Evolutionary conservation across 2,797 vertebrate genomes (phyloP), one percentile per base, ranked within the genome.

Genomic region (Jordanella pulchra): DNA sequence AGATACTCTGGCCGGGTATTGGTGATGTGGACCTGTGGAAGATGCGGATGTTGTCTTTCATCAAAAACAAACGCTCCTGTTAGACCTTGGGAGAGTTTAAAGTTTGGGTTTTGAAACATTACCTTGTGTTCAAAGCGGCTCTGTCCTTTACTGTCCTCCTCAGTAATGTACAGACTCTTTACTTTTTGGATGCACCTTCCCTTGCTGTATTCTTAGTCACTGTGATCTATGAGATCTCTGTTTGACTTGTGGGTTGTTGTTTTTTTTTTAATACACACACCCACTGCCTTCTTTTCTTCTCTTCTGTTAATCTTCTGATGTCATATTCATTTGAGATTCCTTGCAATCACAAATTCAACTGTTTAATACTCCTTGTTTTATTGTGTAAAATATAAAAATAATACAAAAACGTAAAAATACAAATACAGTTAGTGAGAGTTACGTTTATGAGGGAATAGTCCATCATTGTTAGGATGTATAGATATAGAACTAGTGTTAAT

Each of bases 81-180:
- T 78, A 83, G 84, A 71, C 73, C 54, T n/a, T 21, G 70, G 73
- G 75, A 75, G 71, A 79, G 73, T 66, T 86, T 81, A 73, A 84
- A 76, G 85, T 74, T 67, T 75, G 90, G 91, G 91, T 88, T 92
- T 92, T 88, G 91, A 87, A 78, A 82, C 28, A 45, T 9, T 66
- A 56, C 65, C 56, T 80, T 82, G 55, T 82, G 58, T 78, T 56
- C 28, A 77, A 70, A 71, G 70, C 83, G 83, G 80, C 85, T 76
- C 78, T 89, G 81, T 90, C 71, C 76, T 65, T 78, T 47, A 68
- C 66, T 87, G 72, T 84, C 78, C 27, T 73, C 81, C 44, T 73
- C 0, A 1, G 48, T 44, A 42, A 47, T 63, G 48, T 27, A 74
- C 76, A 12, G 48, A 76, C 75, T 71, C 71, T 73, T 47, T 45